These are phyloP conservation scores for Coranthus polyacanthus DNA, from an alignment of 2,797 vertebrate species.

Conservation along the genomic window DNA sequence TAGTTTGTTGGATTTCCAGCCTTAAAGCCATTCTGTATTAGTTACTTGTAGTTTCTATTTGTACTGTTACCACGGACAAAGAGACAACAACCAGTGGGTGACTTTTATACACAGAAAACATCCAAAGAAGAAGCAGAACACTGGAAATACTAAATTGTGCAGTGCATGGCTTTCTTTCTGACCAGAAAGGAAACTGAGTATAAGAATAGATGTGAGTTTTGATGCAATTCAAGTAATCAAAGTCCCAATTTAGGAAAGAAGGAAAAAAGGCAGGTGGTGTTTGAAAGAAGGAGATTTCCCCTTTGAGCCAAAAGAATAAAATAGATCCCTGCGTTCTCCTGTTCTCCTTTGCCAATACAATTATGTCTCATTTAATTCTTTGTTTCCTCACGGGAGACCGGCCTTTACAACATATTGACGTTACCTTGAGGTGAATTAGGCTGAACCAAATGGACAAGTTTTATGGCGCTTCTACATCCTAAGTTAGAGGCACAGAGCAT, in stretches of 20 bases:
- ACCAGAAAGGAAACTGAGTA: too few species aligned
- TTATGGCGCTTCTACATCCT: slow-evolving; percentile 13
- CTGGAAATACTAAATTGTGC: too few species aligned
- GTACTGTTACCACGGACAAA: too few species aligned
- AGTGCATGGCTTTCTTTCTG: too few species aligned
- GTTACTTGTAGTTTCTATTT: too few species aligned
- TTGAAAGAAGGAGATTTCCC: slow-evolving; percentile 6
- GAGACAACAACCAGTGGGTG: too few species aligned
- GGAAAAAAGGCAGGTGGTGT: neutral
- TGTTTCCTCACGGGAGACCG: slow-evolving; percentile 1
- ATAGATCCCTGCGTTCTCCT: neutral
- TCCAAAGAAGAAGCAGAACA: too few species aligned
- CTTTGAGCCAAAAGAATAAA: neutral
- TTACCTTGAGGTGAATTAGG: slow-evolving; percentile 4
- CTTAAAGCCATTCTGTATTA: too few species aligned
- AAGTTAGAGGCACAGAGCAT: slow-evolving; percentile 1
- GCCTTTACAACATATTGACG: slow-evolving; percentile 5
- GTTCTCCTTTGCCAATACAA: neutral
- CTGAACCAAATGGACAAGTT: neutral
- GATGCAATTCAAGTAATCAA: neutral
- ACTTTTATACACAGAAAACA: too few species aligned
- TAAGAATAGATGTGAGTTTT: too few species aligned
- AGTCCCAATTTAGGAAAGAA: slow-evolving; percentile 24
- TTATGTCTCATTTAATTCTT: neutral
- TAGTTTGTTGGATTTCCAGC: too few species aligned